Base-by-base conservation (phyloP, 2,113 vertebrate genomes). In the Coptodon rendalli region DNA sequence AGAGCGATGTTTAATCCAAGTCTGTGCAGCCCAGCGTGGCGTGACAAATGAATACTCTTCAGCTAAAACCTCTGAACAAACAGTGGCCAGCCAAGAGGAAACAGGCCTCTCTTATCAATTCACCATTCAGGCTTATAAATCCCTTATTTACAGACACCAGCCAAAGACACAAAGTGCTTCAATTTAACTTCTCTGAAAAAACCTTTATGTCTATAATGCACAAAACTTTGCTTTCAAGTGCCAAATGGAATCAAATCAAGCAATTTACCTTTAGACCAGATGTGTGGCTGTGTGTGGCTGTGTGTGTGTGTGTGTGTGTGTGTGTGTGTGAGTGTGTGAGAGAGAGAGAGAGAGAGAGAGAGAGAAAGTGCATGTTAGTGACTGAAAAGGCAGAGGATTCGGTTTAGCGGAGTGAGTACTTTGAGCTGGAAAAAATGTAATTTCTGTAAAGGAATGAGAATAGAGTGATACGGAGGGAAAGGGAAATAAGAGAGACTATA, bases 31-130 rank as follows among this genome's bases (percentile, higher is more conserved):
- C 82, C 87, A 87, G 87, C 82, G 17, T 89, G 59, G 91, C 56
- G 86, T 92, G 90, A 94, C 89, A 83, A 94, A 95, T 95, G 89
- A 93, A 94, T 92, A 93, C 93, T 93, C 89, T 84, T 93, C 82
- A 76, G 92, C 66, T 87, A 86, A 90, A 80, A 61, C 85, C 59
- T 80, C 87, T 87, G 82, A 88, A 93, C 87, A 94, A 94, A 95
- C 91, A 86, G 56, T 68, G 93, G 87, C 83, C 48, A 93, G 81
- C 83, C 50, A 22, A 71, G 86, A 91, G 84, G 79, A 90, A 90
- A 89, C 27, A 13, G 68, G 48, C 52, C 12, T 56, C 73, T 73
- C 89, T 92, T 80, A 90, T 89, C 31, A 84, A 36, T 50, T 80
- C 73, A 43, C 85, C 66, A 56, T 56, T 94, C 61, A 80, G 52